Evolutionary conservation across 2,113 vertebrate species (phyloP), one percentile per base, ranked within the genome.

Genomic region (Dicaeum eximium): DNA sequence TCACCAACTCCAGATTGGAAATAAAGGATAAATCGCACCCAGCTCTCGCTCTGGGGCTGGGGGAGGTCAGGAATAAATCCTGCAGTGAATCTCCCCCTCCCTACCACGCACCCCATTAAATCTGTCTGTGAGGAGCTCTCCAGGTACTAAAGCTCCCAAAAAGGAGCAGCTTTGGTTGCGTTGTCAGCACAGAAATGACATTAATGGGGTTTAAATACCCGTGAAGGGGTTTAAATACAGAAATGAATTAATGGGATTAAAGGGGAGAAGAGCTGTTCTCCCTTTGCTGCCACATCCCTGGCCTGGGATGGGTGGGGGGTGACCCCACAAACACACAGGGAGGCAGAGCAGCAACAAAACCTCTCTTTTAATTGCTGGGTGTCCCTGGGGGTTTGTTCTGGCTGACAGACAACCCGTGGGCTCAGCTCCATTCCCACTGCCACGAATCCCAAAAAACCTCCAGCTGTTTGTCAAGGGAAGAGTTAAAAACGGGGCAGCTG

Each of bases 361-460:
- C 47, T 94, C 80, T 78, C 75, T 45, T 98, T 97, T 98, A 97
- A 97, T 96, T 69, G 93, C 90, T 64, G 80, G 89, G 56, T 42
- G 92, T 95, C 92, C 97, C 97, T 96, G 97, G 97, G 98, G 97
- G 89, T 94, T 95, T 88, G 80, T 71, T 94, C 75, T 92, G 95
- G 88, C 70, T 47, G 91, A 91, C 48, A 53, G 31, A 92, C 30
- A 94, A 88, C 80, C 92, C 47, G 0, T 1, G 60, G 53, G 56
- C 15, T 53, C 61, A n/a, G 54, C 71, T 62, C 13, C 0, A 4
- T 42, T 28, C 89, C 73, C 22, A 2, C 33, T 4, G 37, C 74
- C 4, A 23, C 16, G 21, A 73, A 38, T 16, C 28, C 38, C 47
- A 28, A 54, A 15, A 73, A 71, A 5, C 50, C 86, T 77, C 61